Conservation (phyloP, 2,113 vertebrate genomes). For the Nannobrachium achirus region DNA sequence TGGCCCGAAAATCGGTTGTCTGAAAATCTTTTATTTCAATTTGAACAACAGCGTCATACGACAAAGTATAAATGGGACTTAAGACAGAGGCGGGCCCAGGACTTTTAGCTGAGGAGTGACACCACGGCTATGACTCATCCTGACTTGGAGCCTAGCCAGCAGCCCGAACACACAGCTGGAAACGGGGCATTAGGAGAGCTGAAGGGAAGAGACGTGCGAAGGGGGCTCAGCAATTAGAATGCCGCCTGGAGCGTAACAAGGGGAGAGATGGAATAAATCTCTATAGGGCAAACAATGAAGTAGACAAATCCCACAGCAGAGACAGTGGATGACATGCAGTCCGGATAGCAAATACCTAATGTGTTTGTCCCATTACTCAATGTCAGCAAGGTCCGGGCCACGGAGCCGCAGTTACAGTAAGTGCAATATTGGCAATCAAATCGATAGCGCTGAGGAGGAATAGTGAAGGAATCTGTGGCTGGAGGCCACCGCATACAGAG, state of each 20-base stretch:
- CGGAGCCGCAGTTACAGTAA: conserved; percentile 60
- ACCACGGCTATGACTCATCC: conserved; percentile 60
- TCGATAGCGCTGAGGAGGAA: conserved; percentile 63
- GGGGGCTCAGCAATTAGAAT: conserved; percentile 53
- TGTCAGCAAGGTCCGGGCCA: conserved; percentile 46
- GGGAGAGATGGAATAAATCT: conserved; percentile 33
- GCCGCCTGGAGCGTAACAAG: conserved; percentile 33
- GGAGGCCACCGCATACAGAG: not conserved
- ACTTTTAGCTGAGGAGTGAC: conserved; percentile 42
- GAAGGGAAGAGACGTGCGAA: conserved; percentile 57
- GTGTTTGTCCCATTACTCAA: conserved; percentile 63
- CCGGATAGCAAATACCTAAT: conserved; percentile 56
- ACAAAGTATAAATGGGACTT: not conserved
- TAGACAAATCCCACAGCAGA: conserved; percentile 42
- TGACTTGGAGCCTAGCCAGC: conserved; percentile 53
- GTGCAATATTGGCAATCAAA: conserved; percentile 64
- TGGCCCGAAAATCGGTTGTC: no score
- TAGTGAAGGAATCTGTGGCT: conserved; percentile 51
- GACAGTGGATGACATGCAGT: conserved; percentile 45
- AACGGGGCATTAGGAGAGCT: conserved; percentile 50
- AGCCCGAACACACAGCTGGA: conserved; percentile 49
- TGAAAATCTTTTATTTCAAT: no score
- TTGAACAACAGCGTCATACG: no score
- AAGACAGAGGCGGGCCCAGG: conserved; percentile 65
- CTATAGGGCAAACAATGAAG: conserved; percentile 54